phyloP scores from a whole-genome alignment of 1,140 invertebrate genomes.

The Zaprionus ghesquierei region DNA sequence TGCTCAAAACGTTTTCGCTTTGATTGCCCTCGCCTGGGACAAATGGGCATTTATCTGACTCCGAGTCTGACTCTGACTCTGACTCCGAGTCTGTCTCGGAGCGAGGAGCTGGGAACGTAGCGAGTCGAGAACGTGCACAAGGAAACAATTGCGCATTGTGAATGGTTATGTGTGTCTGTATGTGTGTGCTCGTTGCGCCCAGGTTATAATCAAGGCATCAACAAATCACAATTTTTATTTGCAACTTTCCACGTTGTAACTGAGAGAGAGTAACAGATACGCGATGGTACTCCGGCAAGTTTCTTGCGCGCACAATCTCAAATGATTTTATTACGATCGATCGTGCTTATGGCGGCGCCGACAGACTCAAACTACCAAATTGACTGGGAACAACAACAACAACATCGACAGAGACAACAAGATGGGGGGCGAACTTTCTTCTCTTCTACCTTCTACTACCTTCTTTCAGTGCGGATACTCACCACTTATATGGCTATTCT shows the following conservation, averaged over 20 bases:
- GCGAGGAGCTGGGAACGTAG: slow-evolving; percentile 19
- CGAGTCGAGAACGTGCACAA: slow-evolving; percentile 43
- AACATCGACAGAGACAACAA: background rate
- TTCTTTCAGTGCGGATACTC: slow-evolving; percentile 80
- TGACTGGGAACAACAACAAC: slow-evolving; percentile 12
- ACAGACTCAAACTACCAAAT: slow-evolving; percentile 13
- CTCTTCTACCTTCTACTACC: background rate
- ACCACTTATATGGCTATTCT: slow-evolving; percentile 94
- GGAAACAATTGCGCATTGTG: slow-evolving; percentile 33
- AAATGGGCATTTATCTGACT: slow-evolving; percentile 44
- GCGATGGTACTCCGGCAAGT: slow-evolving; percentile 34
- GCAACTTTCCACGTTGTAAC: slow-evolving; percentile 40
- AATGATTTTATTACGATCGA: slow-evolving; percentile 73
- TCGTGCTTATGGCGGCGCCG: slow-evolving; percentile 43
- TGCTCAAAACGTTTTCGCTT: slow-evolving; percentile 53
- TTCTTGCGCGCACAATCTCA: slow-evolving; percentile 35
- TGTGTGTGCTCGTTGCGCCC: slow-evolving; percentile 45
- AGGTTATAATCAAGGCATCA: slow-evolving; percentile 66
- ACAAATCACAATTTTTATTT: slow-evolving; percentile 61
- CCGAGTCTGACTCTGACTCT: background rate
- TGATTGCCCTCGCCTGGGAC: slow-evolving; percentile 49
- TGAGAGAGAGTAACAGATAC: slow-evolving; percentile 13
- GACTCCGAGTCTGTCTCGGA: background rate
- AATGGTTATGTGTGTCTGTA: slow-evolving; percentile 55
- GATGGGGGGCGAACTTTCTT: background rate